phyloP scores from a whole-genome alignment of 2,888 invertebrate genomes.

The Drosophila fungiperda region DNA sequence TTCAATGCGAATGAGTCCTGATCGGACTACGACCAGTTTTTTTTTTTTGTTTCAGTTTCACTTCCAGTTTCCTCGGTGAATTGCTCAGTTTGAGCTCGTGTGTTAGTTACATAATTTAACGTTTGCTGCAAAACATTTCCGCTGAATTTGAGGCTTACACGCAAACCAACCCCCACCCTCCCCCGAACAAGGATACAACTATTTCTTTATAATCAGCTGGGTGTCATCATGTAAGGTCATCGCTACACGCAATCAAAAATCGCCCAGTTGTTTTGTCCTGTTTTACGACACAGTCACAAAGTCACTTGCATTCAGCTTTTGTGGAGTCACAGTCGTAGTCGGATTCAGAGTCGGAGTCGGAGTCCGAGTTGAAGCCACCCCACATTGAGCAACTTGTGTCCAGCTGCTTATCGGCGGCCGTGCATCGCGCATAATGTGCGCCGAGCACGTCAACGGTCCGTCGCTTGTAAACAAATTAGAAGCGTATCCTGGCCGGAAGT shows the following conservation, averaged over 20 bases:
- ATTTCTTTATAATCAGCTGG: conserved; percentile 76
- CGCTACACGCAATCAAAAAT: conserved; percentile 60
- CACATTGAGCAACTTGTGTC: conserved; percentile 35
- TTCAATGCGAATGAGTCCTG: conserved; percentile 48
- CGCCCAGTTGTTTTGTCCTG: conserved; percentile 12
- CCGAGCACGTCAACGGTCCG: conserved; percentile 63
- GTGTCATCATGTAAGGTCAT: conserved; percentile 84
- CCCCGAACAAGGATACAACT: conserved; percentile 34
- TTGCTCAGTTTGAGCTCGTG: conserved; percentile 10
- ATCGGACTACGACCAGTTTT: conserved; percentile 11
- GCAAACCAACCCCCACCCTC: conserved; percentile 29
- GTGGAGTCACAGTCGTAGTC: background rate
- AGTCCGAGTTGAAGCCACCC: background rate
- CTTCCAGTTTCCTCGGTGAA: background rate
- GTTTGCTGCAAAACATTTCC: conserved; percentile 76
- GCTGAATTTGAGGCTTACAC: conserved; percentile 72
- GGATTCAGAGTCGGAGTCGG: background rate
- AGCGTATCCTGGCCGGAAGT: conserved; percentile 79
- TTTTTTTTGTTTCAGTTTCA: conserved; percentile 19
- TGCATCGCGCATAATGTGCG: conserved; percentile 76
- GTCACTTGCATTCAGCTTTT: conserved; percentile 27
- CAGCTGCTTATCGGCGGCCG: conserved; percentile 68
- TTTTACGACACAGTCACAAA: conserved; percentile 44
- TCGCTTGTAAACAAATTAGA: conserved; percentile 76
- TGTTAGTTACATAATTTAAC: conserved; percentile 76